These are phyloP conservation scores for Drosophila nikananu DNA, from an alignment of 1,140 invertebrate species.

Conservation along the genomic window DNA sequence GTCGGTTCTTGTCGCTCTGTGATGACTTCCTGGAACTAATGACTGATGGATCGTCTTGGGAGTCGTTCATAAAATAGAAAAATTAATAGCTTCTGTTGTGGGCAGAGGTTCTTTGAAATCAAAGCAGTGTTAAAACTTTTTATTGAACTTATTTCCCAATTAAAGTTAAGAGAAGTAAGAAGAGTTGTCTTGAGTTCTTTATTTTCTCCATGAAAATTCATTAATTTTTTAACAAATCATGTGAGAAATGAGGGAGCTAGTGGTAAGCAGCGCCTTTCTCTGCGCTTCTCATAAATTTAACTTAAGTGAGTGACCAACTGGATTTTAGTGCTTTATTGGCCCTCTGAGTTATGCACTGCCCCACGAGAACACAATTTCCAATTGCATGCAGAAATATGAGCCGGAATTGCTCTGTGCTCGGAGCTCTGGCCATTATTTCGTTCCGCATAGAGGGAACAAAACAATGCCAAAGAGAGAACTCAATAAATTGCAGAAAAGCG, in stretches of 20 bases:
- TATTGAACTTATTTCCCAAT: background rate
- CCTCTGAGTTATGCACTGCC: conserved; percentile 49
- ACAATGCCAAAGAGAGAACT: conserved; percentile 59
- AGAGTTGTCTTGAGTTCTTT: background rate
- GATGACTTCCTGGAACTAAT: conserved; percentile 53
- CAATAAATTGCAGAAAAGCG: conserved; percentile 71
- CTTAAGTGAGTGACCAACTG: conserved; percentile 54
- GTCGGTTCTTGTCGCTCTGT: conserved; percentile 25
- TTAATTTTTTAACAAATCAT: background rate
- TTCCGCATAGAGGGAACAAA: conserved; percentile 32
- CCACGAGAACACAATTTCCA: conserved; percentile 33
- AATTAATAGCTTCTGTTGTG: conserved; percentile 26
- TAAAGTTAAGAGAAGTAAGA: background rate
- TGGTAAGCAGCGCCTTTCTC: background rate
- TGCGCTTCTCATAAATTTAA: conserved; percentile 38
- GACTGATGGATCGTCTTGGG: conserved; percentile 38
- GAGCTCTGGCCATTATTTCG: conserved; percentile 49
- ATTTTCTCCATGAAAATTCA: background rate
- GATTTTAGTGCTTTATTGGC: conserved; percentile 58
- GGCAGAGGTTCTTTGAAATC: conserved; percentile 5
- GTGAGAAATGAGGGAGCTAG: background rate
- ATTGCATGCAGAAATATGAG: conserved; percentile 55
- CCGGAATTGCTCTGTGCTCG: conserved; percentile 20
- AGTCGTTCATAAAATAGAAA: conserved; percentile 20
- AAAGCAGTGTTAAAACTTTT: background rate